Evolutionary conservation across 1,140 invertebrate species (phyloP), one percentile per base, ranked within the genome.

Genomic region (Atopsyche davidsoni): DNA sequence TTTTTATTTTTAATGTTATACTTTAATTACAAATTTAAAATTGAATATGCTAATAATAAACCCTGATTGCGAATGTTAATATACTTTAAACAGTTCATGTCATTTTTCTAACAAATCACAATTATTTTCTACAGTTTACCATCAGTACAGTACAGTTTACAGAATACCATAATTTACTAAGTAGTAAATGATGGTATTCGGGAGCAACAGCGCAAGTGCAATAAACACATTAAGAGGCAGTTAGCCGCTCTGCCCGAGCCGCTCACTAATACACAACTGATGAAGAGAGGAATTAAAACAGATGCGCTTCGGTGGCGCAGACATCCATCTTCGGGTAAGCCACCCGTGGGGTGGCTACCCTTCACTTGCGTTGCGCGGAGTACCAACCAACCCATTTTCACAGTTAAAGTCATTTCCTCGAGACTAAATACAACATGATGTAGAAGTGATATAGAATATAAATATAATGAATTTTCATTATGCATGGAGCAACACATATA

Each of bases 211-310:
- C 6, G 35, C 40, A 36, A 23, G 23, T 40, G 51, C 39, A 58
- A 58, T 58, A 58, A 58, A 58, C 56, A 47, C 56, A 58, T 58
- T 58, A 58, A 58, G 43, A 53, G 51, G 32, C 51, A 53, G 51
- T 58, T 58, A 58, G 35, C 46, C 21, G 25, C 49, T 42, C 40
- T 39, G n/a, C 48, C 51, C 46, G 40, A 51, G 51, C 56, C 48
- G 43, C 44, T 34, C 38, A 57, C 56, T 58, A 58, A 58, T 58
- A 58, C 51, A 53, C 47, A 58, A 51, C 56, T 53, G 56, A 58
- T 58, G 56, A 58, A 58, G 45, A 58, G 42, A 42, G 51, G 56
- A 58, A 58, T 58, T 58, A 53, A 58, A 58, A 54, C 51, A 54
- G 56, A 54, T 51, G 56, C 56, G 56, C 31, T 58, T 54, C 56